Percentiles rank a stretch among this genome's conserved stretches.
These are phyloP conservation scores for Bradysia coprophila DNA, from an alignment of 1,140 invertebrate genomes.

Conservation along the genomic window DNA sequence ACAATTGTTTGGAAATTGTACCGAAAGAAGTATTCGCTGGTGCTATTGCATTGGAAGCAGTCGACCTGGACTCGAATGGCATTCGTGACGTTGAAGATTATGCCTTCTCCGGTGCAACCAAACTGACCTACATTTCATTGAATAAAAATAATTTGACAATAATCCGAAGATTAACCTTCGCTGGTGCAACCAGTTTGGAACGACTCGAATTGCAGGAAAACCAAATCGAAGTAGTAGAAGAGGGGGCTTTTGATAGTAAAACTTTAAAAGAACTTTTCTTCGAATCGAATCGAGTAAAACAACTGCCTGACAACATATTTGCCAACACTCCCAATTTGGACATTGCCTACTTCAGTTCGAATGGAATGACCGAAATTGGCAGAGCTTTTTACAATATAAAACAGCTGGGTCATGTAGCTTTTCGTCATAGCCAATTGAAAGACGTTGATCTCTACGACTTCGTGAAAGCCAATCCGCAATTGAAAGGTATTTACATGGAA, in stretches of 20 bases:
- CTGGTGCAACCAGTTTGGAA: background rate
- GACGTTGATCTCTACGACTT: too few relatives aligned
- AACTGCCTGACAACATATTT: background rate
- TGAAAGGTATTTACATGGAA: too few relatives aligned
- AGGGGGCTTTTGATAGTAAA: background rate
- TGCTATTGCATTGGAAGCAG: background rate
- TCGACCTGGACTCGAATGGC: conserved; percentile 1
- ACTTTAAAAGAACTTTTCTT: too few relatives aligned
- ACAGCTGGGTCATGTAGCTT: too few relatives aligned
- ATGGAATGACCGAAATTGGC: too few relatives aligned
- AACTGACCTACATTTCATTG: background rate
- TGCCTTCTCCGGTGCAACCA: background rate
- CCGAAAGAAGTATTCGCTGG: background rate
- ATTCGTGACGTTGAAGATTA: background rate
- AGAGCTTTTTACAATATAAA: too few relatives aligned
- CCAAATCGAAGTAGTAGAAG: conserved; percentile 1
- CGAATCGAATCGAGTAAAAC: too few relatives aligned
- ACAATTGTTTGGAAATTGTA: background rate
- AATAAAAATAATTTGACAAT: conserved; percentile 1
- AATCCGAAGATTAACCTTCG: background rate
- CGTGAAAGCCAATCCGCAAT: too few relatives aligned
- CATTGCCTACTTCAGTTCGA: too few relatives aligned
- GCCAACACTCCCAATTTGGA: background rate
- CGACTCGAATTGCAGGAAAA: background rate
- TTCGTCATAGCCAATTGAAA: too few relatives aligned